Evolutionary conservation across 2,113 vertebrate genomes (phyloP), one percentile per base, ranked within the genome.

Genomic region (Scomber japonicus): DNA sequence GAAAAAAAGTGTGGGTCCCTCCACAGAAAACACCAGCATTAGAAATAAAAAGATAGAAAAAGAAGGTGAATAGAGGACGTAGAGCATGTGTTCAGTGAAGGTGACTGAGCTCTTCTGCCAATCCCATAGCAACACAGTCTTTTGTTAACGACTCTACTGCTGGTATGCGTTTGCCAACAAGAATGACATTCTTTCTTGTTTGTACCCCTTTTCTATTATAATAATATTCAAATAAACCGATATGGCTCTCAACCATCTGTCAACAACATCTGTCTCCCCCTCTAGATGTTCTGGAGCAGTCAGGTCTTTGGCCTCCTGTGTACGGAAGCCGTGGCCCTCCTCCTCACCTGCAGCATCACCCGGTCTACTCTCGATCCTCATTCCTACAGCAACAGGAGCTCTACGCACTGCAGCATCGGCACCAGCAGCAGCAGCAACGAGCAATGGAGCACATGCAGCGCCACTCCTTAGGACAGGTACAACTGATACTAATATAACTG

Each of bases 381-480:
- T 97, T 99, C 94, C 94, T 98, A 73, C 94, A 96, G 70, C 97
- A 98, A 87, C 98, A 98, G 88, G 98, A 99, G 81, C 94, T 99
- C 49, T 98, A 97, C 0, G 94, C 96, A 49, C 91, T 99, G 77
- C 97, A 98, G 88, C 96, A 96, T 27, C 93, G 93, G 75, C 93
- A 93, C 71, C 92, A 96, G 19, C 93, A 93, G 75, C 90, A 90
- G 75, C 94, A 96, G 93, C 96, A 96, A 73, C 96, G 94, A 67
- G 94, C 92, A 27, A 90, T 95, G 80, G 95, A 95, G 76, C 84
- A 95, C 71, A 92, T 93, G 85, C 94, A 96, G 75, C 92, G 94
- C 7, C 93, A 92, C 71, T 87, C 92, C 17, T 76, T 94, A 54
- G 91, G 74, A 87, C 94, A 94, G 91, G 95, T 96, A 89, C 54